A percentile compares a stretch with the other conserved stretches of the same genome.
These are phyloP conservation scores for Idaea aversata DNA, from an alignment of 2,888 invertebrate genomes.

Conservation along the genomic window DNA sequence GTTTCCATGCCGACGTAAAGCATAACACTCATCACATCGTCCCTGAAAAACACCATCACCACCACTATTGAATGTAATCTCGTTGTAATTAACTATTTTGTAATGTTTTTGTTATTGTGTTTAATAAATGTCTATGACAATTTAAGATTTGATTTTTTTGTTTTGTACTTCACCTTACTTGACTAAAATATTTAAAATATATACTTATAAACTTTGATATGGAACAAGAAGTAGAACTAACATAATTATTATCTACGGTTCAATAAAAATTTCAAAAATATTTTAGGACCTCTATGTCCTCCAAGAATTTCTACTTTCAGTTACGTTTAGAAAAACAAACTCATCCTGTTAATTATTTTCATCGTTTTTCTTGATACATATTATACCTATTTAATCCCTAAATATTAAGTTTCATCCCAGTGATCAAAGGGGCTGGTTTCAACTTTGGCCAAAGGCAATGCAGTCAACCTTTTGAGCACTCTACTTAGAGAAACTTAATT, in stretches of 20 bases:
- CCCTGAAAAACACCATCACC: constrained; percentile 28
- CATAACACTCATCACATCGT: constrained; percentile 36
- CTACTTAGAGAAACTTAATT: too few relatives aligned
- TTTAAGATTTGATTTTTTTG: too few relatives aligned
- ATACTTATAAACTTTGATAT: too few relatives aligned
- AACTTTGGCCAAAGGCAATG: too few relatives aligned
- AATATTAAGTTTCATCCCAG: neutral
- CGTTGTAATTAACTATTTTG: neutral
- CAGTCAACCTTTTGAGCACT: too few relatives aligned
- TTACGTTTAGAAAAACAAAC: neutral
- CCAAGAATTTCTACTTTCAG: neutral
- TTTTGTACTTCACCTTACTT: too few relatives aligned
- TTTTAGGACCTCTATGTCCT: neutral
- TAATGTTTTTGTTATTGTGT: constrained; percentile 2
- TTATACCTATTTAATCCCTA: too few relatives aligned
- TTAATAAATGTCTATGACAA: neutral
- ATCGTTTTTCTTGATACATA: too few relatives aligned
- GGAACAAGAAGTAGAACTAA: too few relatives aligned
- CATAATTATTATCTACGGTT: neutral
- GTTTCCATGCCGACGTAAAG: constrained; percentile 35
- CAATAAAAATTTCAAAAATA: neutral
- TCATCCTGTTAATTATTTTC: neutral
- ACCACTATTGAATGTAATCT: constrained; percentile 18
- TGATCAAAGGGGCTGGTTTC: too few relatives aligned
- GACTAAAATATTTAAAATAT: too few relatives aligned